phyloP scores from a whole-genome alignment of 1,140 invertebrate genomes.

The Megathymus violae region DNA sequence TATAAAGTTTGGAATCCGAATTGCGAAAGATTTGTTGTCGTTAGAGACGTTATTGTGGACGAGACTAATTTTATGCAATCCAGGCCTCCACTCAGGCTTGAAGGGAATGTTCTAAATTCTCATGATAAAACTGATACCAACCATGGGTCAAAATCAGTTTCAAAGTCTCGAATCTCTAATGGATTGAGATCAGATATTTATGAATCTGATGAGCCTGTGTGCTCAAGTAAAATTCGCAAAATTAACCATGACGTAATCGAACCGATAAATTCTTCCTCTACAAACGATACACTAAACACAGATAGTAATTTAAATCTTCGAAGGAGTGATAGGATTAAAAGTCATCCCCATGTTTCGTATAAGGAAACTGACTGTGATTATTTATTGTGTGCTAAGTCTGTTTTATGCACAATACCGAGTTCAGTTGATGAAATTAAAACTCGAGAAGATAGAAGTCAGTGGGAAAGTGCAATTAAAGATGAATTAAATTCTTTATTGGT shows the following conservation, averaged over 20 bases:
- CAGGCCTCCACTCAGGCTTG: conserved; percentile 34
- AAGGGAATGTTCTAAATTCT: conserved; percentile 35
- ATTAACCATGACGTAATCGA: not conserved
- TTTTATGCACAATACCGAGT: not conserved
- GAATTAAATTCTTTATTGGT: no score
- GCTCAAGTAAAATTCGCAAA: conserved; percentile 16
- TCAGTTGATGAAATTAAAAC: not conserved
- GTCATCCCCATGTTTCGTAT: not conserved
- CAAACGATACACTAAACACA: not conserved
- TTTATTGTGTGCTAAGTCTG: not conserved
- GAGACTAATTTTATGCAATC: conserved; percentile 59
- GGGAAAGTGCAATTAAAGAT: no score
- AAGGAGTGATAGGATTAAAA: conserved; percentile 49
- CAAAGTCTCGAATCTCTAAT: conserved; percentile 11
- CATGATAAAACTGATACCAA: conserved; percentile 30
- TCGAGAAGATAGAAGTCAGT: no score
- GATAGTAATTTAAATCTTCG: conserved; percentile 13
- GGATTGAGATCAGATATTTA: conserved; percentile 11
- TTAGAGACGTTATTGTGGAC: conserved; percentile 70
- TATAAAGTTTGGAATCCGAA: conserved; percentile 67
- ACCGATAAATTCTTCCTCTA: not conserved
- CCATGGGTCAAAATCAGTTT: conserved; percentile 29
- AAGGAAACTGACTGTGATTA: not conserved
- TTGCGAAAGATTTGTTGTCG: conserved; percentile 54
- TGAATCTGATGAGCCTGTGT: conserved; percentile 37